Evolutionary conservation across 30 jellyfish, hydroid and myxozoan species (phyloP), one percentile per base, ranked within the genome.

Genomic region (Hydra vulgaris): DNA sequence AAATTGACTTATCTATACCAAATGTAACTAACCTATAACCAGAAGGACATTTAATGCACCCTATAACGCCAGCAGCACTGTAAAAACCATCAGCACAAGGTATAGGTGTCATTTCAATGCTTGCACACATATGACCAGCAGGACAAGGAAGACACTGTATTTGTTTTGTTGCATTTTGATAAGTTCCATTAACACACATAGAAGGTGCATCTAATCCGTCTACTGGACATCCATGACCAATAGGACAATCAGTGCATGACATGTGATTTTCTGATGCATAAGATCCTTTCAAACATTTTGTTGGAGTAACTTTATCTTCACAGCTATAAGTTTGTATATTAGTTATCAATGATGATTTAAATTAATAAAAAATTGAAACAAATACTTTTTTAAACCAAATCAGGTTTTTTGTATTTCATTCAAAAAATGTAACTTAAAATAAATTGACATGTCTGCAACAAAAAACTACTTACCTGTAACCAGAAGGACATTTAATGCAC

Each of bases 401-500:
- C n/a, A n/a, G n/a, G n/a, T n/a, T n/a, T n/a, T n/a, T n/a, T n/a
- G n/a, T n/a, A n/a, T n/a, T n/a, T n/a, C n/a, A n/a, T n/a, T n/a
- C n/a, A n/a, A n/a, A n/a, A n/a, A n/a, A n/a, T n/a, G n/a, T n/a
- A n/a, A n/a, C n/a, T n/a, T n/a, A n/a, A n/a, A n/a, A n/a, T n/a
- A n/a, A n/a, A n/a, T n/a, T n/a, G n/a, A n/a, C n/a, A n/a, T n/a
- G n/a, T n/a, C n/a, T n/a, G n/a, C n/a, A n/a, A n/a, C n/a, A n/a
- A n/a, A n/a, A n/a, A n/a, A n/a, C n/a, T n/a, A n/a, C n/a, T n/a
- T n/a, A n/a, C n/a, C n/a, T n/a, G n/a, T 27, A 83, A 18, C 99
- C 99, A 7, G 95, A 88, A n/a, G 85, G 90, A 54, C 99, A 93
- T 53, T 79, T 55, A 5, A 94, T 93, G 83, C 99, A 93, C 53